A percentile compares a stretch with the other conserved stretches of the same genome.
These are phyloP conservation scores for Acomys russatus DNA, from an alignment of 2,797 vertebrate species.

Conservation along the genomic window DNA sequence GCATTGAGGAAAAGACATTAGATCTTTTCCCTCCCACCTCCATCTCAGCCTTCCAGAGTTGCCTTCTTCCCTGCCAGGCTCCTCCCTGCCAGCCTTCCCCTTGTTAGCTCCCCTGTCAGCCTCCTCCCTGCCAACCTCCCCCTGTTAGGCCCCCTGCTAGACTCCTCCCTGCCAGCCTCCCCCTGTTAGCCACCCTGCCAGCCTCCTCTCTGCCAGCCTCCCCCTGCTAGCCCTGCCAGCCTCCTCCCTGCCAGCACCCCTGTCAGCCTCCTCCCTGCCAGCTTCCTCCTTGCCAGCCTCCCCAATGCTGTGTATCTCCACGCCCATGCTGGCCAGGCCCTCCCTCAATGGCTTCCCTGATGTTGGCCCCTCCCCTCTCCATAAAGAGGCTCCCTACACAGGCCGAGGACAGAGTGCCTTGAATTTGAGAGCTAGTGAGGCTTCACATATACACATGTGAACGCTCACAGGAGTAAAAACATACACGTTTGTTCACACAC, in stretches of 20 bases:
- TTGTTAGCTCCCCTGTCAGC: background rate
- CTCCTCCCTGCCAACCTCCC: background rate
- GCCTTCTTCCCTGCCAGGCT: background rate
- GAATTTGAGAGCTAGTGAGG: background rate
- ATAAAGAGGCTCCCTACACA: background rate
- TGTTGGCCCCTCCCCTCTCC: background rate
- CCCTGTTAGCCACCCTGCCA: background rate
- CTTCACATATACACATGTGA: background rate
- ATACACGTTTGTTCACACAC: background rate
- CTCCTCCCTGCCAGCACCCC: background rate
- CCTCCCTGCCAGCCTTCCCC: background rate
- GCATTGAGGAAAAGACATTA: background rate
- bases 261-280: background rate
- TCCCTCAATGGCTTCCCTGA: background rate
- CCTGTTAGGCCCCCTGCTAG: too few relatives aligned
- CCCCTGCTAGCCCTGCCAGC: background rate
- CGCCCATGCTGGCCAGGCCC: background rate
- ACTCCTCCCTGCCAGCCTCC: background rate
- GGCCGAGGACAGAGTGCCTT: background rate
- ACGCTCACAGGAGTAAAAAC: background rate
- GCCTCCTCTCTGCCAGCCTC: background rate
- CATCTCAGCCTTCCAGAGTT: background rate
- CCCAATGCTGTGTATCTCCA: background rate
- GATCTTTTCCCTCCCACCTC: background rate
- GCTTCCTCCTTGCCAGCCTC: background rate